Conservation (phyloP, 2,888 invertebrate genomes). For the Lasioglossum marginatum region DNA sequence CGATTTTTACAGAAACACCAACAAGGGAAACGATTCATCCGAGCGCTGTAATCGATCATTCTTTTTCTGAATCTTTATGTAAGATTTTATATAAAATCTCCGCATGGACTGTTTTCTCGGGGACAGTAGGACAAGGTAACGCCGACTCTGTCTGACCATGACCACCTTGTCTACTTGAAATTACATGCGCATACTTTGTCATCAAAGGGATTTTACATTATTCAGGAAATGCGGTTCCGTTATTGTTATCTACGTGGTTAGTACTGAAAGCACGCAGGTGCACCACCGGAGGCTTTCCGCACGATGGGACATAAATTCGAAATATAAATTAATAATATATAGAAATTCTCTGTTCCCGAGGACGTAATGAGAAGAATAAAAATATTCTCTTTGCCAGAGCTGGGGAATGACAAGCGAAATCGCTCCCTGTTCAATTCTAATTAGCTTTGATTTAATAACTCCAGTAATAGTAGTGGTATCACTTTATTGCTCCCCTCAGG, state of each 20-base stretch:
- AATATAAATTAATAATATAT: neutral
- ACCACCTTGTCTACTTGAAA: neutral
- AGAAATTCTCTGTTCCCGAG: too few relatives aligned
- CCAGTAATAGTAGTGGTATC: too few relatives aligned
- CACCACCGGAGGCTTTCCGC: neutral
- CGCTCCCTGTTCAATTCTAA: too few relatives aligned
- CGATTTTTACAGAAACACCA: conserved; percentile 10
- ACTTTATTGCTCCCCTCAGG: too few relatives aligned
- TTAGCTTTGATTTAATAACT: too few relatives aligned
- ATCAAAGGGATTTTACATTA: neutral
- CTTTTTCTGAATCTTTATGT: neutral
- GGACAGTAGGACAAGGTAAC: neutral
- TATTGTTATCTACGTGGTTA: neutral
- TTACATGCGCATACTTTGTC: neutral
- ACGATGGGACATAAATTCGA: neutral
- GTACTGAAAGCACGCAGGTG: neutral
- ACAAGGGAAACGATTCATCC: neutral
- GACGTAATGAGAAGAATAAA: too few relatives aligned
- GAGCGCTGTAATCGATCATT: neutral
- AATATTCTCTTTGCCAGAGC: too few relatives aligned
- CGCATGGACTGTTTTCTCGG: neutral
- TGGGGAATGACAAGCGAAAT: too few relatives aligned
- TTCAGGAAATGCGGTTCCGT: neutral
- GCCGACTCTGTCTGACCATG: neutral
- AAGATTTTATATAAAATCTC: neutral